These are phyloP conservation scores for Catalaphyllia jardinei DNA, from an alignment of 64 coral and sea anemone species.

Conservation along the genomic window DNA sequence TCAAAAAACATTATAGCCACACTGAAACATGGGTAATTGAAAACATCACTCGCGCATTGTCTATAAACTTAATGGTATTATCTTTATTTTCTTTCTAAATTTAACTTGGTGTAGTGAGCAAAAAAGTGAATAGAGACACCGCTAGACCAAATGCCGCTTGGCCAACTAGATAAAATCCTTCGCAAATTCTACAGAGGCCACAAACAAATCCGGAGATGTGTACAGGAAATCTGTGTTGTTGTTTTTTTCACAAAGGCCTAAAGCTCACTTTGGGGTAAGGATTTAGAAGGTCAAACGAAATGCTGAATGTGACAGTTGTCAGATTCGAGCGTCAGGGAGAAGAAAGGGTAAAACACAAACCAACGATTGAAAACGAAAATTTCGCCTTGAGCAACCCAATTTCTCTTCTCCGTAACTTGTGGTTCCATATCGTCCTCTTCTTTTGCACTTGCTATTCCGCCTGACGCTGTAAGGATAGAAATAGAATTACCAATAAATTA, in stretches of 20 bases:
- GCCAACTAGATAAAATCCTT: conserved; percentile 4
- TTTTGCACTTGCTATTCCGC: too few species aligned
- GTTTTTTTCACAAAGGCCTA: conserved; percentile 39
- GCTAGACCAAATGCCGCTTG: background rate
- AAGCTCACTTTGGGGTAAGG: conserved; percentile 1
- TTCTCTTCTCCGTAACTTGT: background rate
- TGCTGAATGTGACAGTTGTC: conserved; percentile 25
- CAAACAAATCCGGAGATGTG: background rate
- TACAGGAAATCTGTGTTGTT: conserved; percentile 39
- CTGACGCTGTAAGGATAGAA: too few species aligned
- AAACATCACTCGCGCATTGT: too few species aligned
- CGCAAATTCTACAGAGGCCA: conserved; percentile 38
- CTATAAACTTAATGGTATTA: too few species aligned
- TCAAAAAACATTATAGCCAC: too few species aligned
- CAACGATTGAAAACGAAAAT: conserved; percentile 7
- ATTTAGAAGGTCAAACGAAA: conserved; percentile 47
- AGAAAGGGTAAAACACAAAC: background rate
- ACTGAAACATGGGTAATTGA: too few species aligned
- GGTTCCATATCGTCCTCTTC: conserved; percentile 5
- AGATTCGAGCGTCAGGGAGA: conserved; percentile 35
- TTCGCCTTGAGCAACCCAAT: background rate
- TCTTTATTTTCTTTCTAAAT: too few species aligned
- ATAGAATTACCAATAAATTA: too few species aligned
- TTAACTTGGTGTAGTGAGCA: too few species aligned
- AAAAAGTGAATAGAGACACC: background rate